Conservation (phyloP, 1,140 invertebrate species). For the Brachystomella parvula region DNA sequence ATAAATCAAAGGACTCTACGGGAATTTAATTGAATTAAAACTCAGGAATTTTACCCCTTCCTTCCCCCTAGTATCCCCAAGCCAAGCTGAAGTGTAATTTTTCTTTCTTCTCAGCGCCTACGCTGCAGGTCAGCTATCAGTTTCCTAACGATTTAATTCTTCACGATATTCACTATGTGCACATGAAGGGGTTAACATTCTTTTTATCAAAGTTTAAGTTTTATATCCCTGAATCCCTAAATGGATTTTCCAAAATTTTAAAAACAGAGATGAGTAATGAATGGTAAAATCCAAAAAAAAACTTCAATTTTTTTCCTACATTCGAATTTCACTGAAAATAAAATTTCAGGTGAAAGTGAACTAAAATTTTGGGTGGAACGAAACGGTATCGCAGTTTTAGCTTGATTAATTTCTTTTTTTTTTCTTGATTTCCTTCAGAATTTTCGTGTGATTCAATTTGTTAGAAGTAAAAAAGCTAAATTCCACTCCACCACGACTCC, state of each 20-base stretch:
- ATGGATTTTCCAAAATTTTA: neutral
- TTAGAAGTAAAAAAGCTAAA: neutral
- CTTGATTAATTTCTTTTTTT: neutral
- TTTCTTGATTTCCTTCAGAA: neutral
- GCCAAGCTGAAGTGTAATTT: neutral
- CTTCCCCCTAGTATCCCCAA: neutral
- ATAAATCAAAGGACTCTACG: neutral
- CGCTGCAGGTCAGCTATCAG: neutral
- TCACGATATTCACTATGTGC: neutral
- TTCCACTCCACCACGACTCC: neutral
- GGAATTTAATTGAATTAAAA: conserved; percentile 7
- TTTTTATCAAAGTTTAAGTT: neutral
- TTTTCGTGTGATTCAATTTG: neutral
- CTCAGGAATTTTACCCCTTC: neutral
- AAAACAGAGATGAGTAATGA: conserved; percentile 5
- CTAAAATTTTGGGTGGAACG: too few relatives aligned
- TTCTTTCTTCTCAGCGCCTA: neutral
- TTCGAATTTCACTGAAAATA: neutral
- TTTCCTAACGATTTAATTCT: conserved; percentile 3
- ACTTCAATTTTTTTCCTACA: neutral
- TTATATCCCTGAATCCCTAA: neutral
- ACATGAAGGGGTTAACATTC: neutral
- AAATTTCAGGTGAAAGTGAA: too few relatives aligned
- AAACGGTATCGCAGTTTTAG: too few relatives aligned
- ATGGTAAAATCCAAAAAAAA: neutral